A percentile compares a stretch with the other conserved stretches of the same genome.
Conservation (phyloP, 2,888 invertebrate species). For the Mechanitis messenoides region DNA sequence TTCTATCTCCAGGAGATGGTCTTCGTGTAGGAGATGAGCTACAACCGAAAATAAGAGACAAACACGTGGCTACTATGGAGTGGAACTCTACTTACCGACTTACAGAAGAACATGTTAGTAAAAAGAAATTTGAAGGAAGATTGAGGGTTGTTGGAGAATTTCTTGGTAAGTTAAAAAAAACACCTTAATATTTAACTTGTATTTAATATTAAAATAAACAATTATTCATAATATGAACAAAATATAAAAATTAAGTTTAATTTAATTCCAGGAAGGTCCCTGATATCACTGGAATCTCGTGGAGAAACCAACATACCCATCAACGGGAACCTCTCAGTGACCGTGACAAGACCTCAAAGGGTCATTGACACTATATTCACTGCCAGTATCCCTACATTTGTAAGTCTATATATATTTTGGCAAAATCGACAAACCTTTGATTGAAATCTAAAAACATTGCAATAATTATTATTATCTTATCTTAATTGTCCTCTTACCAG, state of each 20-base stretch:
- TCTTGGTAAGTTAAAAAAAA: constrained; percentile 49
- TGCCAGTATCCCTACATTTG: constrained; percentile 83
- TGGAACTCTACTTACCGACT: constrained; percentile 47
- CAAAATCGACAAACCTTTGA: too few relatives aligned
- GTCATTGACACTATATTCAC: constrained; percentile 85
- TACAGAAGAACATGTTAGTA: constrained; percentile 38
- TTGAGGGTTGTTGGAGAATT: constrained; percentile 66
- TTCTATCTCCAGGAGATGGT: constrained; percentile 32
- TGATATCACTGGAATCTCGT: constrained; percentile 38
- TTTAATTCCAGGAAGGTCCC: constrained; percentile 47
- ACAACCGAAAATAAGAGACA: constrained; percentile 31
- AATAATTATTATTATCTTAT: too few relatives aligned
- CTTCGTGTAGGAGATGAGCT: constrained; percentile 46
- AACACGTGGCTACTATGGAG: constrained; percentile 40
- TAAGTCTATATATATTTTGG: constrained; percentile 42
- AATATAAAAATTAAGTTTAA: too few relatives aligned
- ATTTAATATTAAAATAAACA: too few relatives aligned
- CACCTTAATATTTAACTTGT: too few relatives aligned
- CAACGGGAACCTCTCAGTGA: constrained; percentile 58
- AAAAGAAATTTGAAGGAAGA: constrained; percentile 40
- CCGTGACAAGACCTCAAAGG: constrained; percentile 78
- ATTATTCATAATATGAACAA: too few relatives aligned
- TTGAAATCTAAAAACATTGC: too few relatives aligned
- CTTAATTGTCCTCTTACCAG: too few relatives aligned
- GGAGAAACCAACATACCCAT: constrained; percentile 32